Base-by-base conservation (phyloP, 1,140 invertebrate genomes). In the Coptotermes formosanus region DNA sequence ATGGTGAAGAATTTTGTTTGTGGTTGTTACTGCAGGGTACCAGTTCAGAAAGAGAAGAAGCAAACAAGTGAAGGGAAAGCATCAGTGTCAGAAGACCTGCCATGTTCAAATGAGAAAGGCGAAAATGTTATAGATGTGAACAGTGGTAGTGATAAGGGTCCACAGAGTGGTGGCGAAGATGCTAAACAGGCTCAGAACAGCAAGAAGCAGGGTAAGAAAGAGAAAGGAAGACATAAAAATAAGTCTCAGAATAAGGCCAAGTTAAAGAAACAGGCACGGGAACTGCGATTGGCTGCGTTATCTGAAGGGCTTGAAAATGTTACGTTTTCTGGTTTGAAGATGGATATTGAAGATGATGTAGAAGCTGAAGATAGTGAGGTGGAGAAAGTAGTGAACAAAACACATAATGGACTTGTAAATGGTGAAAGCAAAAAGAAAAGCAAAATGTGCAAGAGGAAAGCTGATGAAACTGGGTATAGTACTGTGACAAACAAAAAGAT, bases 251-350 rank as follows among this genome's bases (percentile, higher is more conserved):
- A 44, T 32, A 83, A 83, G 23, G 43, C 43, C n/a, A 90, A 91
- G 87, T 87, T 92, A 75, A 92, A 92, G 87, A 92, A 92, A 87
- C 90, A 92, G 87, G 88, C 91, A n/a, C 90, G 90, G 83, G 88
- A 90, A 83, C 89, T 92, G 85, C 89, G 91, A 85, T 86, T 90
- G 48, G 88, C 90, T 86, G 88, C 89, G 86, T 89, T 91, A 86
- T 90, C 90, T 19, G 88, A 92, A 88, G 90, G 90, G 59, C 89
- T 92, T 6, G 86, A 89, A 64, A 30, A 30, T 75, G 64, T 82
- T 75, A 75, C 64, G n/a, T 75, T 75, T 25, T n/a, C 25, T 75
- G 64, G n/a, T 75, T 75, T 75, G 64, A 75, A 30, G 3, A 75
- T 25, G 9, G 19, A 64, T 7, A 21, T 64, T 64, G 59, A 64